A percentile compares a stretch with the other conserved stretches of the same genome.
Evolutionary conservation across 1,140 invertebrate species (phyloP).

Genomic region (Lucilia cuprina): DNA sequence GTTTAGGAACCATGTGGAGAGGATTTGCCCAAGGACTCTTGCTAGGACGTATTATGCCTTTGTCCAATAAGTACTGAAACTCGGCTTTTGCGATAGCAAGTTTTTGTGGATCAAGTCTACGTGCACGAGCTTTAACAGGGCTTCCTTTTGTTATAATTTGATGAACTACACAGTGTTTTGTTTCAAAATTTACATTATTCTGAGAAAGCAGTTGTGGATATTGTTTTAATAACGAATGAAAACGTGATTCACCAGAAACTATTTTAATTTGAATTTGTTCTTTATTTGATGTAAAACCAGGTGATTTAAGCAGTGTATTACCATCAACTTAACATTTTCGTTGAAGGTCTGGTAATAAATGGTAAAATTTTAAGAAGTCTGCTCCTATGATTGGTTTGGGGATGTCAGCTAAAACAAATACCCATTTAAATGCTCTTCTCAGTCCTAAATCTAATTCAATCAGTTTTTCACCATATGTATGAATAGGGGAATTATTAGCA

Average conservation of each 20-base stretch:
- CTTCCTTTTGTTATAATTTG: background rate
- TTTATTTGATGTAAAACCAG: background rate
- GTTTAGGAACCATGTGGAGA: too few relatives aligned
- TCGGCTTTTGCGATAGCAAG: background rate
- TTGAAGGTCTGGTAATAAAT: too few relatives aligned
- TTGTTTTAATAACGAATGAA: background rate
- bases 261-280: background rate
- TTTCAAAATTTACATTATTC: background rate
- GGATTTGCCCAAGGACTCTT: background rate
- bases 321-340: too few relatives aligned
- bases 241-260: background rate
- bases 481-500: too few relatives aligned
- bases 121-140: background rate
- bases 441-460: too few relatives aligned
- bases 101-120: background rate
- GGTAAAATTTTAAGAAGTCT: too few relatives aligned
- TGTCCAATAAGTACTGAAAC: background rate
- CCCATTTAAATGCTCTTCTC: too few relatives aligned
- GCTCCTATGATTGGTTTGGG: too few relatives aligned
- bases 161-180: background rate
- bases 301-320: too few relatives aligned
- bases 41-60: background rate
- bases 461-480: too few relatives aligned
- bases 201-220: background rate
- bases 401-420: too few relatives aligned